A percentile compares a stretch with the other conserved stretches of the same genome.
These are phyloP conservation scores for Oscheius sp. DNA, from an alignment of 1,140 invertebrate species.

Conservation along the genomic window DNA sequence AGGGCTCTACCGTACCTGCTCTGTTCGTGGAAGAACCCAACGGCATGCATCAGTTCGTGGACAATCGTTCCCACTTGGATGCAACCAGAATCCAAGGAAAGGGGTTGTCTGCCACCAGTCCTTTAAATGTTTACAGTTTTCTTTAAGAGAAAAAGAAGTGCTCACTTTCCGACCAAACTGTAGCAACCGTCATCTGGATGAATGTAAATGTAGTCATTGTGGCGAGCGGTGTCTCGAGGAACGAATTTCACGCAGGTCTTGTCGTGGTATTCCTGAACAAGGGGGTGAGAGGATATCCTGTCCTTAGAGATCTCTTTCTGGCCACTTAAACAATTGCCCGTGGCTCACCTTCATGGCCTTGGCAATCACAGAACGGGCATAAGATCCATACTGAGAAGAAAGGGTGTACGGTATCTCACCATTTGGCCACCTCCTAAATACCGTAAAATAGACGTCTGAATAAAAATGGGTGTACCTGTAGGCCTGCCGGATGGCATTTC, in stretches of 20 bases:
- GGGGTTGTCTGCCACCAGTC: constrained; percentile 55
- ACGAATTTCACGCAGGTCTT: constrained; percentile 59
- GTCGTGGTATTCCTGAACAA: constrained; percentile 42
- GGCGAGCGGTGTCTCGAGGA: constrained; percentile 42
- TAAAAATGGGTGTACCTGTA: constrained; percentile 42
- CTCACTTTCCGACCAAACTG: constrained; percentile 41
- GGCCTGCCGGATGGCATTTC: constrained; percentile 54
- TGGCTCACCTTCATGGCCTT: constrained; percentile 46
- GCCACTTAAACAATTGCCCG: background rate
- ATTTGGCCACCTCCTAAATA: constrained; percentile 53
- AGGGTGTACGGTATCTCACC: constrained; percentile 60
- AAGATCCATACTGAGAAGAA: constrained; percentile 54
- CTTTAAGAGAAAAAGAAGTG: background rate
- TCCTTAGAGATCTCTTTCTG: background rate
- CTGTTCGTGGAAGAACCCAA: constrained; percentile 62
- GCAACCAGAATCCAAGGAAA: constrained; percentile 57
- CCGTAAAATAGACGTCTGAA: constrained; percentile 8
- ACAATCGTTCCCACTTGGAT: constrained; percentile 60
- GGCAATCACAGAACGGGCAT: constrained; percentile 48
- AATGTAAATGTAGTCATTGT: constrained; percentile 55
- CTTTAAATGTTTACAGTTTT: constrained; percentile 14
- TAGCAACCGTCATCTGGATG: constrained; percentile 53
- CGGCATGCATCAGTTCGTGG: constrained; percentile 60
- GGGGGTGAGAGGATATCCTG: background rate
- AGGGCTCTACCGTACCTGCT: constrained; percentile 42